Evolutionary conservation across 2,888 invertebrate genomes (phyloP).

Genomic region (Tachina fera): DNA sequence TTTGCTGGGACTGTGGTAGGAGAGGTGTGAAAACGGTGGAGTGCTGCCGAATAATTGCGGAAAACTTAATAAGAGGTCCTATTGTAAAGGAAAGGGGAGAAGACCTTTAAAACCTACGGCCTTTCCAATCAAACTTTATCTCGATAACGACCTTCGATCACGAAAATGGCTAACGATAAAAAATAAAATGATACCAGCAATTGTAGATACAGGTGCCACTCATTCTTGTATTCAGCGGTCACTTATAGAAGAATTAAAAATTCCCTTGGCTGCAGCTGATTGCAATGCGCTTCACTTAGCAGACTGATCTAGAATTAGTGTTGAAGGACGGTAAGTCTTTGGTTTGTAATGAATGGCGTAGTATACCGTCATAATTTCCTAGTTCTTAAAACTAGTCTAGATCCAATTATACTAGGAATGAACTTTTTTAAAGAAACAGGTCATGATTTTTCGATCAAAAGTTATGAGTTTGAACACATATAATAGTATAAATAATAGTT

Average conservation of each 20-base stretch:
- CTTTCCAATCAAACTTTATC: not conserved
- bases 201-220: conserved; percentile 7
- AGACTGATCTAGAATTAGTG: not conserved
- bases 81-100: not conserved
- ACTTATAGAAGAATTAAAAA: conserved; percentile 1
- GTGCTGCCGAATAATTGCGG: not conserved
- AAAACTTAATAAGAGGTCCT: not conserved
- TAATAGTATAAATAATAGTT: not conserved
- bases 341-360: conserved; percentile 24
- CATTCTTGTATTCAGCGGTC: conserved; percentile 13
- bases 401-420: too few relatives aligned
- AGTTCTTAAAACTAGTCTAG: not conserved
- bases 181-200: not conserved
- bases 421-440: too few relatives aligned
- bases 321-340: not conserved
- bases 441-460: too few relatives aligned
- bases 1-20: conserved; percentile 17
- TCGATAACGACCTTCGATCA: conserved; percentile 2
- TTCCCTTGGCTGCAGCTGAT: not conserved
- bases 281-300: conserved; percentile 13
- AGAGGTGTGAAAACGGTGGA: conserved; percentile 1
- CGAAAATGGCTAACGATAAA: not conserved
- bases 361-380: not conserved
- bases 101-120: not conserved
- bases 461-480: too few relatives aligned